Evolutionary conservation across 53 echinoderm and acorn worm species (phyloP).

Genomic region (Astropecten irregularis): DNA sequence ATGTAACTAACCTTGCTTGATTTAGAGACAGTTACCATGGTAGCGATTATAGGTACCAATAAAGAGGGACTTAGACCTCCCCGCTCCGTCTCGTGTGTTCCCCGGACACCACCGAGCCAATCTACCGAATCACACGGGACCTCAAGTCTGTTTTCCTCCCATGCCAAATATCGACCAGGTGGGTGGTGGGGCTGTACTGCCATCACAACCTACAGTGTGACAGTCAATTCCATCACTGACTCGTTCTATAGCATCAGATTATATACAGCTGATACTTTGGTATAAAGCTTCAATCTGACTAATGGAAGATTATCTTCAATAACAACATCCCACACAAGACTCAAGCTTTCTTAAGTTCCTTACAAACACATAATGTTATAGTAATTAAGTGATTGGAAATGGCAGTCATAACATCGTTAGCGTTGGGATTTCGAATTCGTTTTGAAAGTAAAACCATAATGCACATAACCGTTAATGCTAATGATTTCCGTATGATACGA

Average conservation of each 20-base stretch:
- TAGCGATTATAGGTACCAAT: neutral
- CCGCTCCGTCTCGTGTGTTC: neutral
- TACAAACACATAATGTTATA: neutral
- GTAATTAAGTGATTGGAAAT: neutral
- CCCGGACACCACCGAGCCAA: conserved; percentile 1
- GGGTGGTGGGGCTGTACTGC: neutral
- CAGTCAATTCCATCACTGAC: too few relatives aligned
- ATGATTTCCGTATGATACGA: too few relatives aligned
- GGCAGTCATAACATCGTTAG: too few relatives aligned
- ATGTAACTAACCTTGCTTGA: neutral
- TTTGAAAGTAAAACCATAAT: too few relatives aligned
- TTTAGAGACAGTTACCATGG: neutral
- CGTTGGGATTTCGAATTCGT: too few relatives aligned
- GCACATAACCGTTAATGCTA: too few relatives aligned
- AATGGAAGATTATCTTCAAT: conserved; percentile 5
- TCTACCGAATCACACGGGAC: conserved; percentile 19
- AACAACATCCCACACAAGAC: neutral
- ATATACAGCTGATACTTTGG: too few relatives aligned
- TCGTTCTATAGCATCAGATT: too few relatives aligned
- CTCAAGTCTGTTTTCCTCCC: conserved; percentile 27
- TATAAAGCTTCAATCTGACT: conserved; percentile 14
- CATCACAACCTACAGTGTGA: too few relatives aligned
- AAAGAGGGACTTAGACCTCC: neutral
- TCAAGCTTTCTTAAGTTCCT: neutral
- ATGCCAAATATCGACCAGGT: conserved; percentile 1